Evolutionary conservation across 2,888 invertebrate species (phyloP).

Genomic region (Perizoma flavofasciatum): DNA sequence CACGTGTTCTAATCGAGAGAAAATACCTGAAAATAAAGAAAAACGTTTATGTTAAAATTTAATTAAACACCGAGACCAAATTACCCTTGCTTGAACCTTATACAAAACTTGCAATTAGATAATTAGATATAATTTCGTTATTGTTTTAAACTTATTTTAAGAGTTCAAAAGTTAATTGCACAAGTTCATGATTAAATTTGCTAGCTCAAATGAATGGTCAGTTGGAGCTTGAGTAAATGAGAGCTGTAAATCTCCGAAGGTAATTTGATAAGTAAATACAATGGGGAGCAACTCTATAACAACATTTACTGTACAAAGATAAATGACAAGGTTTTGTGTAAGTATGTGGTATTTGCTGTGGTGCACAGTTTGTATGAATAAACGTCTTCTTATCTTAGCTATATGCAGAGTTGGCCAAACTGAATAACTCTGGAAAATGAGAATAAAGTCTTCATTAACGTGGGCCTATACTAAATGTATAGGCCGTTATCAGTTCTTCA

Average conservation of each 20-base stretch:
- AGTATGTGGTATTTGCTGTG: no score
- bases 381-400: no score
- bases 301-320: no score
- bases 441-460: no score
- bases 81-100: background rate
- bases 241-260: constrained; percentile 24
- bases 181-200: constrained; percentile 31
- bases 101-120: background rate
- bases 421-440: no score
- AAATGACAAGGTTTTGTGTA: no score
- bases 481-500: no score
- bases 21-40: constrained; percentile 20
- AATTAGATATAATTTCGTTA: constrained; percentile 24
- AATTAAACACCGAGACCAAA: background rate
- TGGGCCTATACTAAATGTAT: no score
- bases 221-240: constrained; percentile 16
- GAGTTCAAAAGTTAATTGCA: constrained; percentile 28
- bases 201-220: constrained; percentile 31
- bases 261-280: constrained; percentile 19
- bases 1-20: background rate
- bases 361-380: no score
- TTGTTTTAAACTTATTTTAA: constrained; percentile 29
- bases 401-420: no score
- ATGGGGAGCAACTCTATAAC: background rate
- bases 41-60: background rate